Evolutionary conservation across 2,113 vertebrate genomes (phyloP).

Genomic region (Cnemophilus loriae): DNA sequence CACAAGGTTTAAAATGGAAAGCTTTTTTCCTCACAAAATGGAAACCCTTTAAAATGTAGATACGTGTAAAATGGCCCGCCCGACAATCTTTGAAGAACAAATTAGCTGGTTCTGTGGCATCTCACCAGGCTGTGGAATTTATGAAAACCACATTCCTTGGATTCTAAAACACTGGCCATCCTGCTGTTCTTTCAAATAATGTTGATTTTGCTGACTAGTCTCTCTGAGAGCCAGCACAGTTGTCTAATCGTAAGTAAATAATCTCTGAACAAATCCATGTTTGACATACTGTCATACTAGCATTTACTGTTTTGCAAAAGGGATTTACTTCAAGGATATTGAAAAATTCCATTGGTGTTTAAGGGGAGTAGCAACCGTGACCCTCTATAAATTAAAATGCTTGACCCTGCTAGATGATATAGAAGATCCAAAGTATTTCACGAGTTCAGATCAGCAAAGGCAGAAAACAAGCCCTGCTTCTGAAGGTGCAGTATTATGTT

Average conservation of each 20-base stretch:
- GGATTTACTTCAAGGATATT: slow-evolving; percentile 72
- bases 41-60: slow-evolving; percentile 18
- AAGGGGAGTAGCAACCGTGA: slow-evolving; percentile 60
- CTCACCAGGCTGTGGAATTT: slow-evolving; percentile 66
- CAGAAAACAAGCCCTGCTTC: neutral
- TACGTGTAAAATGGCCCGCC: neutral
- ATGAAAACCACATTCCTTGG: slow-evolving; percentile 69
- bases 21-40: slow-evolving; percentile 23
- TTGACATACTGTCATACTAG: slow-evolving; percentile 68
- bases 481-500: neutral
- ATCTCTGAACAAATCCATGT: slow-evolving; percentile 65
- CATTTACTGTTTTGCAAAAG: slow-evolving; percentile 68
- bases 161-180: slow-evolving; percentile 64
- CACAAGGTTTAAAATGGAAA: neutral
- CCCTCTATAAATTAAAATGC: slow-evolving; percentile 67
- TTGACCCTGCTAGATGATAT: slow-evolving; percentile 34
- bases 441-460: slow-evolving; percentile 6
- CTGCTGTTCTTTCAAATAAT: slow-evolving; percentile 63
- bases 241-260: slow-evolving; percentile 75
- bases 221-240: slow-evolving; percentile 58
- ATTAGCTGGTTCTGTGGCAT: slow-evolving; percentile 61
- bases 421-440: slow-evolving; percentile 11
- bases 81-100: slow-evolving; percentile 10
- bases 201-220: slow-evolving; percentile 65
- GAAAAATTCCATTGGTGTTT: slow-evolving; percentile 75